Evolutionary conservation across 2,888 invertebrate species (phyloP).

Genomic region (Pristionchus japonicus): DNA sequence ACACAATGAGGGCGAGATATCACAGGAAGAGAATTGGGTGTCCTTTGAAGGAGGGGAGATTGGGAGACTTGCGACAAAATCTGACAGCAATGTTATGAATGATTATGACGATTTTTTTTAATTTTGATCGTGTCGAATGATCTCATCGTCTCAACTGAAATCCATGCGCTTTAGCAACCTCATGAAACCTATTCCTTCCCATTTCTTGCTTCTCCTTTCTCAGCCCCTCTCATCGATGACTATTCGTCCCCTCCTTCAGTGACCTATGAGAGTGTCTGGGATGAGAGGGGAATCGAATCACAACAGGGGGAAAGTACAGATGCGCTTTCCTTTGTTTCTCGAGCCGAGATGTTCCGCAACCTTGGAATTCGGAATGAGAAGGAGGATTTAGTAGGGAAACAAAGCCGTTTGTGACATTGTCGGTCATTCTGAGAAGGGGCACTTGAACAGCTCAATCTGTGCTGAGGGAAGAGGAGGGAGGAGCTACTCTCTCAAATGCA

Average conservation of each 20-base stretch:
- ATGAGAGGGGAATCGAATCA: not conserved
- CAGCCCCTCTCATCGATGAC: slow-evolving; percentile 21
- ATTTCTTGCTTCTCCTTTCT: too few species aligned
- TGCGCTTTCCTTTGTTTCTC: not conserved
- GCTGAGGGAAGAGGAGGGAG: not conserved
- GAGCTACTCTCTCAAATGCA: too few species aligned
- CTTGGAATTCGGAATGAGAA: slow-evolving; percentile 18
- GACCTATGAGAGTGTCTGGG: slow-evolving; percentile 25
- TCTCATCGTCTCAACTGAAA: too few species aligned
- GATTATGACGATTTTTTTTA: too few species aligned
- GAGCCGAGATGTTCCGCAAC: not conserved
- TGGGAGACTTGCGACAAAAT: not conserved
- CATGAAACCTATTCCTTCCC: too few species aligned
- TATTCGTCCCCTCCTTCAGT: not conserved
- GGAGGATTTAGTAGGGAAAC: not conserved
- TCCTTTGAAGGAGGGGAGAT: not conserved
- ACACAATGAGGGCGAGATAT: not conserved
- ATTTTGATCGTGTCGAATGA: too few species aligned
- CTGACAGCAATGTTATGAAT: too few species aligned
- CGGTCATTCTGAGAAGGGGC: not conserved
- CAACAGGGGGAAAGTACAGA: not conserved
- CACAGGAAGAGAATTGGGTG: not conserved
- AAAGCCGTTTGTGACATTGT: slow-evolving; percentile 1
- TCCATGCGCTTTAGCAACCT: not conserved
- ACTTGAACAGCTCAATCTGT: slow-evolving; percentile 13